Evolutionary conservation across 2,888 invertebrate genomes (phyloP).

Genomic region (Monochamus alternatus): DNA sequence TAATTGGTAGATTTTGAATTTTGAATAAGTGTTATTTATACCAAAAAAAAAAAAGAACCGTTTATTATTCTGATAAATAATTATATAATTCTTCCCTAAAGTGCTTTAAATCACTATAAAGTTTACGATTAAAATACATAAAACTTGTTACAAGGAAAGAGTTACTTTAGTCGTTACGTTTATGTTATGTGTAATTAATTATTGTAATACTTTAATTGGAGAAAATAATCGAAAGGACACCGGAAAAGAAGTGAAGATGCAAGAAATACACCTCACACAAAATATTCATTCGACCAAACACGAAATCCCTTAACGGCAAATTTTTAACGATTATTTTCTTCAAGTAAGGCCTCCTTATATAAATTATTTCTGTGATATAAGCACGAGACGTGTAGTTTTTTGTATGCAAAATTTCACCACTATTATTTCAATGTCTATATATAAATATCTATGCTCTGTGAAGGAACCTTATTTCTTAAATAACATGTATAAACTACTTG

Average conservation of each 20-base stretch:
- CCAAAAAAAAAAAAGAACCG: slow-evolving; percentile 53
- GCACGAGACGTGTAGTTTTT: slow-evolving; percentile 54
- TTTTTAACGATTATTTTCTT: slow-evolving; percentile 28
- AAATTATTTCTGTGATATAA: slow-evolving; percentile 67
- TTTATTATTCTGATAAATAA: slow-evolving; percentile 64
- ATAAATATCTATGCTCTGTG: slow-evolving; percentile 10
- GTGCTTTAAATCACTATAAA: slow-evolving; percentile 69
- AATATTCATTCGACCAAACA: no score
- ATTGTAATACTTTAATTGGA: slow-evolving; percentile 35
- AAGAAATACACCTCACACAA: background rate
- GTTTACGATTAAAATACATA: slow-evolving; percentile 55
- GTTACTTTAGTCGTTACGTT: slow-evolving; percentile 37
- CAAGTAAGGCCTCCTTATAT: slow-evolving; percentile 34
- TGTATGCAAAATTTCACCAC: slow-evolving; percentile 36
- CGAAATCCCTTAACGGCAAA: no score
- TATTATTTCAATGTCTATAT: slow-evolving; percentile 10
- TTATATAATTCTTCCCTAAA: slow-evolving; percentile 71
- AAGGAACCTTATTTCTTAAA: slow-evolving; percentile 12
- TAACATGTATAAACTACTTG: slow-evolving; percentile 16
- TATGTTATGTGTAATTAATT: slow-evolving; percentile 56
- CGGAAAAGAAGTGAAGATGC: no score
- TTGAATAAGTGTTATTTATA: slow-evolving; percentile 65
- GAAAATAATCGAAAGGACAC: slow-evolving; percentile 24
- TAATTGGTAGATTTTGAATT: slow-evolving; percentile 61
- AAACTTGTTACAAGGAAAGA: slow-evolving; percentile 34